Conservation (phyloP, 2,888 invertebrate species). For the Vannuccia rotundouncinata region DNA sequence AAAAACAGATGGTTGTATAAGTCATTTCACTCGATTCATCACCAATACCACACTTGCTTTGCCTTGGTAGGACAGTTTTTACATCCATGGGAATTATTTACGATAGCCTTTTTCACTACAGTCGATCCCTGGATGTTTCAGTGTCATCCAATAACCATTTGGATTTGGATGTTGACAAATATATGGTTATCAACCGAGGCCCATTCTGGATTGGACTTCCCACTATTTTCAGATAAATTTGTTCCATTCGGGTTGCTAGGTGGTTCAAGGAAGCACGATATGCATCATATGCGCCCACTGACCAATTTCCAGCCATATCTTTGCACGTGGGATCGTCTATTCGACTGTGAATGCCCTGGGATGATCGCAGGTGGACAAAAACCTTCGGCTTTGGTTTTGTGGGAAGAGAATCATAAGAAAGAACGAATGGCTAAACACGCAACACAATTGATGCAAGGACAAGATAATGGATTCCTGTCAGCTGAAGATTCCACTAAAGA, state of each 20-base stretch:
- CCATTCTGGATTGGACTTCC: slow-evolving; percentile 57
- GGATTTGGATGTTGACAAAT: slow-evolving; percentile 56
- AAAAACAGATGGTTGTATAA: slow-evolving; percentile 56
- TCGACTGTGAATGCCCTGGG: slow-evolving; percentile 53
- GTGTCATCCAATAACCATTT: slow-evolving; percentile 57
- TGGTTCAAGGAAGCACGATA: slow-evolving; percentile 58
- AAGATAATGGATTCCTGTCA: slow-evolving; percentile 36
- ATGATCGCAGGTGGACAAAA: slow-evolving; percentile 50
- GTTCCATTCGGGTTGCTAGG: slow-evolving; percentile 52
- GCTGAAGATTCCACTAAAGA: too few species aligned
- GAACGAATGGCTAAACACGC: slow-evolving; percentile 31
- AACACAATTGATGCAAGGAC: slow-evolving; percentile 35
- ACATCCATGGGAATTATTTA: slow-evolving; percentile 59
- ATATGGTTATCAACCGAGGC: slow-evolving; percentile 57
- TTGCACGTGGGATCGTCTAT: slow-evolving; percentile 55
- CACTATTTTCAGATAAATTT: slow-evolving; percentile 54
- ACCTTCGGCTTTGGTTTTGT: slow-evolving; percentile 46
- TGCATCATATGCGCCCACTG: slow-evolving; percentile 58
- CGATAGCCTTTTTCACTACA: slow-evolving; percentile 57
- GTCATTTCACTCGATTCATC: slow-evolving; percentile 58
- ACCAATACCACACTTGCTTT: slow-evolving; percentile 57
- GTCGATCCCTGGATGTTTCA: slow-evolving; percentile 53
- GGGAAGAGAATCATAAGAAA: slow-evolving; percentile 44
- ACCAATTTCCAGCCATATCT: slow-evolving; percentile 59
- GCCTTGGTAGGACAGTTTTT: slow-evolving; percentile 58